phyloP scores from a whole-genome alignment of 2,797 vertebrate genomes.

The Tinamus major region DNA sequence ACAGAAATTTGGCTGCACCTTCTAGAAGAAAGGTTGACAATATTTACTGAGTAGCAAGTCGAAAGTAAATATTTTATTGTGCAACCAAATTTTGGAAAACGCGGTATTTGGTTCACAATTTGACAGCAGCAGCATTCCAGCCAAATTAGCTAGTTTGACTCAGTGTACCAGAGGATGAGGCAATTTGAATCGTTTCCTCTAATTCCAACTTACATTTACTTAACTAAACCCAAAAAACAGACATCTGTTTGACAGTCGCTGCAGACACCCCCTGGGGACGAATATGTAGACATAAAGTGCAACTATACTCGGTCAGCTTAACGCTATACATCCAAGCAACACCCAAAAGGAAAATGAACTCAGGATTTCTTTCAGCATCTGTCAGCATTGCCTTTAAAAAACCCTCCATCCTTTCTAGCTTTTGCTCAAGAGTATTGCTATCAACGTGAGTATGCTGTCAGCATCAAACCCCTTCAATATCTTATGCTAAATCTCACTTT shows the following conservation, averaged over 20 bases:
- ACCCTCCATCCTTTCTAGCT: background rate
- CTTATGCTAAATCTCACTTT: background rate
- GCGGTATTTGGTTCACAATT: slow-evolving; percentile 34
- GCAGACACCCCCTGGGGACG: background rate
- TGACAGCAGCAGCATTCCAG: slow-evolving; percentile 35
- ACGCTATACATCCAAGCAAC: slow-evolving; percentile 22
- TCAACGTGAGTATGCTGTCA: background rate
- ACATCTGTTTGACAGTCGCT: background rate
- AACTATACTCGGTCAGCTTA: background rate
- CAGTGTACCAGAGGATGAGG: background rate
- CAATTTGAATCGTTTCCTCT: slow-evolving; percentile 13
- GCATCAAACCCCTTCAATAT: background rate
- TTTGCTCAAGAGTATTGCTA: background rate
- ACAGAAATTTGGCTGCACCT: slow-evolving; percentile 58
- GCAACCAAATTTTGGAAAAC: slow-evolving; percentile 45
- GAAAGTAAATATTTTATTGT: slow-evolving; percentile 61
- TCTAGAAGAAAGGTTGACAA: slow-evolving; percentile 51
- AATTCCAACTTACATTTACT: slow-evolving; percentile 43
- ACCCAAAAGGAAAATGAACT: slow-evolving; percentile 38
- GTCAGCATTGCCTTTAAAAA: background rate
- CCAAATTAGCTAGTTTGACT: slow-evolving; percentile 31
- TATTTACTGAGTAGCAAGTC: slow-evolving; percentile 52
- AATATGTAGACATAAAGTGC: background rate
- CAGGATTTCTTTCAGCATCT: background rate
- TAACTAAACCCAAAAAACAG: slow-evolving; percentile 22